Evolutionary conservation across 2,113 vertebrate species (phyloP).

Genomic region (Erythrolamprus reginae): DNA sequence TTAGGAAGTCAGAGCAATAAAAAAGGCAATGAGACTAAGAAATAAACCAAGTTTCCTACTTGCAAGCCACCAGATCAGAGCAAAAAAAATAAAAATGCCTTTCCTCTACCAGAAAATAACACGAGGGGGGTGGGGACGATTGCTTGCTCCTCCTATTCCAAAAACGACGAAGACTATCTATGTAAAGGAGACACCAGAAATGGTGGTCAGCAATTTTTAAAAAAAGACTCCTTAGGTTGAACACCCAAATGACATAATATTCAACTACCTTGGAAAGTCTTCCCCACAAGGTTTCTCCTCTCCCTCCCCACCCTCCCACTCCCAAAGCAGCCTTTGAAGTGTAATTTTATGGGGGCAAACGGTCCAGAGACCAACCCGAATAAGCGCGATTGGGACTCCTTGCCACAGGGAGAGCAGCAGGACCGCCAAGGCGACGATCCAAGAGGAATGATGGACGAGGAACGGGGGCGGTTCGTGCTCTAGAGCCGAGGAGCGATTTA

Average conservation of each 20-base stretch:
- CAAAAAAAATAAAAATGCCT: rapidly evolving
- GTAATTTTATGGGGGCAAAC: not conserved
- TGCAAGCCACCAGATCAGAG: not conserved
- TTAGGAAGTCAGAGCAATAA: not conserved
- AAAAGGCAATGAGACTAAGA: constrained; percentile 6
- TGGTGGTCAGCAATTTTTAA: not conserved
- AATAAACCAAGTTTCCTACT: not conserved
- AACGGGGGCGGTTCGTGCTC: not conserved
- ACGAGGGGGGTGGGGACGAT: too few species aligned
- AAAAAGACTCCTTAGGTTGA: not conserved
- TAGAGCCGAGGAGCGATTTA: rapidly evolving
- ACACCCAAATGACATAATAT: not conserved
- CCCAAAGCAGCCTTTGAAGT: not conserved
- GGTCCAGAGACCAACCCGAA: not conserved
- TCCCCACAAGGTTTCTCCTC: not conserved
- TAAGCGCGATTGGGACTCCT: not conserved
- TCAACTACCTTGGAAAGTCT: not conserved
- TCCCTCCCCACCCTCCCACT: not conserved
- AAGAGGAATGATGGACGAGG: not conserved
- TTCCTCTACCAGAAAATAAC: not conserved
- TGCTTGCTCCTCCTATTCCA: not conserved
- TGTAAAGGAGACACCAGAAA: not conserved
- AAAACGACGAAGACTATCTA: too few species aligned
- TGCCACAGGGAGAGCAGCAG: not conserved
- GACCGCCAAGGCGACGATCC: too few species aligned